Evolutionary conservation across 1,140 invertebrate species (phyloP), one percentile per base, ranked within the genome.

Genomic region (Drosophila serrata): DNA sequence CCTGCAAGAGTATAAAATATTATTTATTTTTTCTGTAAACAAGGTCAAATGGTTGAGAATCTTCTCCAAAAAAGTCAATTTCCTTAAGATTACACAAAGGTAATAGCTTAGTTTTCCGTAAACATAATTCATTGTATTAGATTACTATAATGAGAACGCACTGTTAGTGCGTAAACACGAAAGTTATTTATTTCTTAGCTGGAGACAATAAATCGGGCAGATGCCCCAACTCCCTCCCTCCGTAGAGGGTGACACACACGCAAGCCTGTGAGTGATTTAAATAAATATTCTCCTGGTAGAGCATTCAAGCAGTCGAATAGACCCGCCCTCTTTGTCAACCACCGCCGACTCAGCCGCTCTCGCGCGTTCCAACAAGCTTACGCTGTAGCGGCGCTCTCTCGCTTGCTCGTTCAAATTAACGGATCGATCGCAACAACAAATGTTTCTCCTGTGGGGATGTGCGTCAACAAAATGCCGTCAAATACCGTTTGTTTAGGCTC

Each of bases 401-500:
- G 33, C 27, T 67, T 39, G 33, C 49, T 46, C 24, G 55, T 86
- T 87, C 72, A 49, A 87, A 87, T 80, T 87, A 87, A 87, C 84
- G 82, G 82, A 86, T 82, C 82, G 65, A 78, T 69, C 49, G 74
- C 68, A 82, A 79, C 63, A 87, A 81, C 79, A 88, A 87, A 88
- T 82, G 81, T 78, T 90, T 77, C 65, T 67, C 60, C 55, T 57
- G 51, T 13, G 35, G 53, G 63, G 69, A 42, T 59, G 49, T 85
- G 77, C 69, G 61, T 80, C 68, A 64, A 84, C 73, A 90, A 90
- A 63, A 90, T 88, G 84, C 49, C 85, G 85, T 78, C 64, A 12
- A 29, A 65, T 90, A 87, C 84, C 64, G 84, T 84, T 80, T 45
- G 27, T 67, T 29, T 46, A 6, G 8, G 19, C 17, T 17, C 7